These are phyloP conservation scores for Hypsibius dujardini DNA, from an alignment of 1,140 invertebrate genomes.

Conservation along the genomic window DNA sequence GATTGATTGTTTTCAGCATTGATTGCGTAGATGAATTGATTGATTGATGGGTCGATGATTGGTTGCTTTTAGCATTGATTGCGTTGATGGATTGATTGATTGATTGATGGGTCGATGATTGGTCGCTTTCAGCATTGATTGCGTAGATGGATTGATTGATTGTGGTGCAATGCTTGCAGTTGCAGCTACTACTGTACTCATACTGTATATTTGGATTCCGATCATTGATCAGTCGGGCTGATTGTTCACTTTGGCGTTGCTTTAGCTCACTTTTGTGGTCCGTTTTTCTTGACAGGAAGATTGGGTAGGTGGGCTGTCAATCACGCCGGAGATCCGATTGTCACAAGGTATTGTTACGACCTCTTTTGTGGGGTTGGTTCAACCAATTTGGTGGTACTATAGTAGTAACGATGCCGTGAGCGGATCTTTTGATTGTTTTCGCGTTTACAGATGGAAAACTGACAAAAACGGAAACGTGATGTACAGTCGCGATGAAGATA, in stretches of 20 bases:
- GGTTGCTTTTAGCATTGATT: background rate
- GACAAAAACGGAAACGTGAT: background rate
- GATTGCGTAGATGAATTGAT: background rate
- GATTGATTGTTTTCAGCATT: background rate
- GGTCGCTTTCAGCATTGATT: background rate
- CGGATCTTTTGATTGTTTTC: background rate
- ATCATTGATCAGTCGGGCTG: too few relatives aligned
- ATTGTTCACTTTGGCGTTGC: too few relatives aligned
- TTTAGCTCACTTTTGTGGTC: too few relatives aligned
- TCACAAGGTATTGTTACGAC: slow-evolving; percentile 41
- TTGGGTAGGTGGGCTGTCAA: slow-evolving; percentile 85
- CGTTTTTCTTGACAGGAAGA: slow-evolving; percentile 25
- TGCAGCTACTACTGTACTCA: too few relatives aligned
- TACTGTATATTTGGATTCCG: too few relatives aligned
- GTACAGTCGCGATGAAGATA: slow-evolving; percentile 22
- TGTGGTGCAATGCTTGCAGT: too few relatives aligned
- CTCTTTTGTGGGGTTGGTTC: background rate
- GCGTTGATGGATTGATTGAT: background rate
- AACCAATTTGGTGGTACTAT: background rate
- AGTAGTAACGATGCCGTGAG: background rate
- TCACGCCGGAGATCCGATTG: slow-evolving; percentile 73
- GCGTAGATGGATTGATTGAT: too few relatives aligned
- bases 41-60: background rate
- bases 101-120: background rate
- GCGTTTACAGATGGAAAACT: slow-evolving; percentile 1